Percentiles rank a stretch among this genome's conserved stretches.
These are phyloP conservation scores for Varroa destructor DNA, from an alignment of 1,140 invertebrate species.

Conservation along the genomic window DNA sequence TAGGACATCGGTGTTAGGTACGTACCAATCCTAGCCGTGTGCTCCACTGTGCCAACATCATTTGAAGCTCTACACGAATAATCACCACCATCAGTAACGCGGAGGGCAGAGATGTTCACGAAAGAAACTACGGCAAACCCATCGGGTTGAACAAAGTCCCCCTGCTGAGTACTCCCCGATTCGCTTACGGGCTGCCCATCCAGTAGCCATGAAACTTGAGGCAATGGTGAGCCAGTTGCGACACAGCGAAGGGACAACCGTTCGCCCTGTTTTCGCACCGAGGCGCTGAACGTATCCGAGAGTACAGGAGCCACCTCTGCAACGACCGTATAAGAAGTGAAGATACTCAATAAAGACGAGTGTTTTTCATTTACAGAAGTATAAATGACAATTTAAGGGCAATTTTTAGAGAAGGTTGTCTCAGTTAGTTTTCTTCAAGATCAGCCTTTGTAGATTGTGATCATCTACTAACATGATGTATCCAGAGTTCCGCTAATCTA, in stretches of 20 bases:
- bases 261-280: conserved; percentile 18
- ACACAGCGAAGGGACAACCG: conserved; percentile 68
- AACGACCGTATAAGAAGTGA: not conserved
- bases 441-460: too few species aligned
- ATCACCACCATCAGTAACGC: conserved; percentile 41
- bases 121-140: conserved; percentile 40
- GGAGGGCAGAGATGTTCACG: conserved; percentile 44
- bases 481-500: too few species aligned
- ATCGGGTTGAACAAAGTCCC: conserved; percentile 37
- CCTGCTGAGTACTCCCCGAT: conserved; percentile 35
- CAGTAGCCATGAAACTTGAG: conserved; percentile 43
- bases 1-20: not conserved
- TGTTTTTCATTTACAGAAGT: too few species aligned
- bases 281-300: conserved; percentile 18
- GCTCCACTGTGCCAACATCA: conserved; percentile 32
- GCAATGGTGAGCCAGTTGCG: conserved; percentile 74
- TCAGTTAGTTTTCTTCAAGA: too few species aligned
- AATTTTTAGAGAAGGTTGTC: too few species aligned
- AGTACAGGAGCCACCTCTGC: conserved; percentile 11
- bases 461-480: too few species aligned
- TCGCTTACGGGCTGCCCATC: conserved; percentile 38
- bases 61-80: conserved; percentile 33
- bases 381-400: too few species aligned
- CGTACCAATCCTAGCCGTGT: conserved; percentile 30
- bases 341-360: too few species aligned